Conservation (phyloP, 2,888 invertebrate species). For the Euplagia quadripunctaria region DNA sequence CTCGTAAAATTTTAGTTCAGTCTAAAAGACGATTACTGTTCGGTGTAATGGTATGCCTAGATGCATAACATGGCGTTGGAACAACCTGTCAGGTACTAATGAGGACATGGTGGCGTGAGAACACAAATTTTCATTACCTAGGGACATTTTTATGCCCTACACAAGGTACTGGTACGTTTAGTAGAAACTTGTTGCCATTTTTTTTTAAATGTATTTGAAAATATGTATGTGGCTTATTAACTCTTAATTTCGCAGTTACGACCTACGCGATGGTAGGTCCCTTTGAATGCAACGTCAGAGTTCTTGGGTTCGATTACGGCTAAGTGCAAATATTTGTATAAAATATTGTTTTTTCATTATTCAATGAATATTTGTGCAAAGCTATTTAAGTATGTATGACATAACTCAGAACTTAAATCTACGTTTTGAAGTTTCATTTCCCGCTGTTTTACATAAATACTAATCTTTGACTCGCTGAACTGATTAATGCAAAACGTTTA, state of each 20-base stretch:
- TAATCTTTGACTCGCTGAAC: no score
- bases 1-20: not conserved
- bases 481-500: no score
- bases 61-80: constrained; percentile 37
- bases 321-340: no score
- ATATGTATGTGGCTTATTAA: not conserved
- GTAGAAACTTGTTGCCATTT: not conserved
- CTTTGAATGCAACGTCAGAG: no score
- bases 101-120: constrained; percentile 57
- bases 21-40: constrained; percentile 3
- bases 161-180: not conserved
- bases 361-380: no score
- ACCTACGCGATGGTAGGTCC: no score
- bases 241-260: not conserved
- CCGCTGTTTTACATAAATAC: no score
- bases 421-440: no score
- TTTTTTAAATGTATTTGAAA: not conserved
- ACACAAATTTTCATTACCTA: constrained; percentile 60
- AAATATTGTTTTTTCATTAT: no score
- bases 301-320: no score
- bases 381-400: no score
- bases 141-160: constrained; percentile 11
- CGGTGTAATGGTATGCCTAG: constrained; percentile 40
- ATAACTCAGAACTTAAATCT: no score
- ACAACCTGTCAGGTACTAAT: constrained; percentile 66